Evolutionary conservation across 1,140 invertebrate species (phyloP).

Genomic region (Drosophila elegans): DNA sequence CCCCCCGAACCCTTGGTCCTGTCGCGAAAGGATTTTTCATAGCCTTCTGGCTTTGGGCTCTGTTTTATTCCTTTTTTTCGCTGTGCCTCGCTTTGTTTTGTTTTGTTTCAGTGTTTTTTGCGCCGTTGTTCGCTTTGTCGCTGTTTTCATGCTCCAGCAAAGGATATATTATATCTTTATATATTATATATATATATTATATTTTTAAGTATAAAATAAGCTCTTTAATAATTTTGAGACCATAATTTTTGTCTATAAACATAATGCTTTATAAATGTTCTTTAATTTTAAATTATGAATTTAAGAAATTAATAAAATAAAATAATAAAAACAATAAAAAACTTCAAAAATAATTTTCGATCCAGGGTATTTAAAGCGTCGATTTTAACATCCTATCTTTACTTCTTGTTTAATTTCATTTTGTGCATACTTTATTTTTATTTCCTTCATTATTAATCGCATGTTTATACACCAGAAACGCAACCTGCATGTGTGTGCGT

Average conservation of each 20-base stretch:
- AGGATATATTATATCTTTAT: background rate
- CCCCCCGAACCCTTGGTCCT: constrained; percentile 14
- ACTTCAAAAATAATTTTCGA: no score
- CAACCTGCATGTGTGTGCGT: constrained; percentile 33
- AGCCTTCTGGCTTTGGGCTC: constrained; percentile 38
- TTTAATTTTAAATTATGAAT: no score
- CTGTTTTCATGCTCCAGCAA: background rate
- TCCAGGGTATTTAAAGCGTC: background rate
- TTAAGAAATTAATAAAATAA: no score
- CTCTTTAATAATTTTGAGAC: no score
- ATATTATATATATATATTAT: no score
- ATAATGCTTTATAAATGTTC: no score
- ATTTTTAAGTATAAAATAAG: background rate
- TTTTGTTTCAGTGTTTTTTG: constrained; percentile 24
- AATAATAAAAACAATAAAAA: no score
- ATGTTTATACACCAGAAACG: constrained; percentile 75
- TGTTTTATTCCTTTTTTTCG: constrained; percentile 30
- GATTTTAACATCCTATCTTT: background rate
- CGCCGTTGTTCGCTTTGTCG: constrained; percentile 9
- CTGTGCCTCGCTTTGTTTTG: constrained; percentile 11
- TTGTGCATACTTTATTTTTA: constrained; percentile 74
- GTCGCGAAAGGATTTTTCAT: constrained; percentile 76
- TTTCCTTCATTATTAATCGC: constrained; percentile 78
- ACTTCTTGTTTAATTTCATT: constrained; percentile 64
- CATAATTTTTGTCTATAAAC: no score